A percentile compares a stretch with the other conserved stretches of the same genome.
Conservation (phyloP, 2,888 invertebrate species). For the Tachina lurida region DNA sequence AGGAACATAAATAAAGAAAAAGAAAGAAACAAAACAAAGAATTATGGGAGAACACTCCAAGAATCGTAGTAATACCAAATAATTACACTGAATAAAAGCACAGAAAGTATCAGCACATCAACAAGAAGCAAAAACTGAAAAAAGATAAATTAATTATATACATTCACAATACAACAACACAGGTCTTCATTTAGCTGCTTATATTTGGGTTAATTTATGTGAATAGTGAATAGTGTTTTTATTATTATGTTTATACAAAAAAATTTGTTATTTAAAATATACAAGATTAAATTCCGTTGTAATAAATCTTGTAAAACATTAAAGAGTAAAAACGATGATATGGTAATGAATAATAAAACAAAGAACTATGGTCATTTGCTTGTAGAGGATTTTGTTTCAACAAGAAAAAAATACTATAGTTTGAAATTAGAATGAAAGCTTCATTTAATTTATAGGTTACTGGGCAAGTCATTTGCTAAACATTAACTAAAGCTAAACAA, state of each 20-base stretch:
- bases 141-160: conserved; percentile 37
- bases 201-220: conserved; percentile 23
- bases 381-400: background rate
- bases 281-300: background rate
- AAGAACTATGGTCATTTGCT: conserved; percentile 11
- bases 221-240: background rate
- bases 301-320: background rate
- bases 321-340: background rate
- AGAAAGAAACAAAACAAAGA: no score
- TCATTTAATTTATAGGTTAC: conserved; percentile 56
- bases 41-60: no score
- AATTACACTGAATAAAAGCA: no score
- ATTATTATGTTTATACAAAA: no score
- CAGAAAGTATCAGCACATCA: background rate
- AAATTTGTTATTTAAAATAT: background rate
- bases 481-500: background rate
- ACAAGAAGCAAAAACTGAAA: background rate
- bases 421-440: conserved; percentile 17
- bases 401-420: background rate
- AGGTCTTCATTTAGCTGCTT: conserved; percentile 17
- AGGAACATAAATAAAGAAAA: no score
- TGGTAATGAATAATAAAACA: conserved; percentile 3
- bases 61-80: no score
- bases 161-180: background rate
- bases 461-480: background rate